These are phyloP conservation scores for Drosophila melanocephala DNA, from an alignment of 2,888 invertebrate species.

Conservation along the genomic window DNA sequence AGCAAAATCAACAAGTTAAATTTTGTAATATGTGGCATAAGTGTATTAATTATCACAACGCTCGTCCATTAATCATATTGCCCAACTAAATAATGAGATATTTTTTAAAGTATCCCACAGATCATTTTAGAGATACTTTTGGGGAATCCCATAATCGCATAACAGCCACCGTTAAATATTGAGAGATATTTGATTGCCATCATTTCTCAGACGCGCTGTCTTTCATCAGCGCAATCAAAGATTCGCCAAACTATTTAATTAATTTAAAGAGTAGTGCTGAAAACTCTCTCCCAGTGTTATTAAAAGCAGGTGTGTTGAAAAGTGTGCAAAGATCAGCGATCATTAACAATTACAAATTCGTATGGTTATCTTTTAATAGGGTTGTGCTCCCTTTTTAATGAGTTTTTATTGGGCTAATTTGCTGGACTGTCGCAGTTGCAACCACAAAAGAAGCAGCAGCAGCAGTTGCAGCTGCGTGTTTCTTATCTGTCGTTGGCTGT, in stretches of 20 bases:
- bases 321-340: slow-evolving; percentile 25
- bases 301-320: slow-evolving; percentile 9
- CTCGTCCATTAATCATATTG: neutral
- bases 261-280: neutral
- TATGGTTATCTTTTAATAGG: slow-evolving; percentile 41
- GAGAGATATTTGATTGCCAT: neutral
- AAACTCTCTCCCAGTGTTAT: neutral
- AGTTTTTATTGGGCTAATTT: slow-evolving; percentile 59
- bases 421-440: slow-evolving; percentile 36
- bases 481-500: slow-evolving; percentile 33
- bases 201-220: neutral
- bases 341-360: slow-evolving; percentile 43
- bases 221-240: neutral
- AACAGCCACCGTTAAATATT: neutral
- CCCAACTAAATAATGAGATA: neutral
- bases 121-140: neutral
- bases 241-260: slow-evolving; percentile 6
- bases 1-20: neutral
- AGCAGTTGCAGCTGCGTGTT: slow-evolving; percentile 41
- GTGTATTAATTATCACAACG: neutral
- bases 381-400: slow-evolving; percentile 41
- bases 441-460: slow-evolving; percentile 2
- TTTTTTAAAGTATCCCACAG: neutral
- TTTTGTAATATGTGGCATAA: neutral
- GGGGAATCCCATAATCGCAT: neutral